A percentile compares a stretch with the other conserved stretches of the same genome.
phyloP scores from a whole-genome alignment of 2,113 vertebrate genomes.

The Hippocampus comes region DNA sequence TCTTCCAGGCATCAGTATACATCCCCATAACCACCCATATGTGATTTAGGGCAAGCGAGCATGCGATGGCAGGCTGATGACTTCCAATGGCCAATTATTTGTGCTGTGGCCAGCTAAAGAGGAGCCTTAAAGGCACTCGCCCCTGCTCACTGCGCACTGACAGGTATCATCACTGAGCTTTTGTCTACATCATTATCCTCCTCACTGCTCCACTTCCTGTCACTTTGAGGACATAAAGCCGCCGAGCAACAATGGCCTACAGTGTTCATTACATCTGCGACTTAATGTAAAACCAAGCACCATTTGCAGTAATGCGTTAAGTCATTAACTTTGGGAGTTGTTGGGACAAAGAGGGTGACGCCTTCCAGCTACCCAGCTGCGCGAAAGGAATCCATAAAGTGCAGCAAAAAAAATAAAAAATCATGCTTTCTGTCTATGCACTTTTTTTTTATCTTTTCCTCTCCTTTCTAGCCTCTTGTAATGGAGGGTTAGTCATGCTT shows the following conservation, averaged over 20 bases:
- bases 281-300: slow-evolving; percentile 68
- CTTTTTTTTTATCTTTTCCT: slow-evolving; percentile 51
- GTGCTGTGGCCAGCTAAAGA: slow-evolving; percentile 61
- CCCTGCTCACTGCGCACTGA: slow-evolving; percentile 52
- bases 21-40: slow-evolving; percentile 46
- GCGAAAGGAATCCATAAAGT: slow-evolving; percentile 59
- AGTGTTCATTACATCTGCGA: slow-evolving; percentile 69
- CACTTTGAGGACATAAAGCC: slow-evolving; percentile 59
- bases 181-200: slow-evolving; percentile 44
- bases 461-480: slow-evolving; percentile 32
- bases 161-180: slow-evolving; percentile 33
- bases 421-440: slow-evolving; percentile 49
- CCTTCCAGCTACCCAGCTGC: slow-evolving; percentile 62
- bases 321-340: slow-evolving; percentile 74
- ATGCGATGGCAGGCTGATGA: slow-evolving; percentile 47
- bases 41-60: slow-evolving; percentile 45
- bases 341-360: slow-evolving; percentile 64
- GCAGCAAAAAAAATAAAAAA: slow-evolving; percentile 25
- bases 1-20: slow-evolving; percentile 51
- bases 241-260: slow-evolving; percentile 52
- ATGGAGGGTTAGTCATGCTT: slow-evolving; percentile 20
- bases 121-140: slow-evolving; percentile 51
- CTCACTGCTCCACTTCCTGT: slow-evolving; percentile 48
- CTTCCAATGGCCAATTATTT: slow-evolving; percentile 59
- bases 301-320: slow-evolving; percentile 72